phyloP scores from a whole-genome alignment of 1,140 invertebrate genomes.

The Gryon sp. region DNA sequence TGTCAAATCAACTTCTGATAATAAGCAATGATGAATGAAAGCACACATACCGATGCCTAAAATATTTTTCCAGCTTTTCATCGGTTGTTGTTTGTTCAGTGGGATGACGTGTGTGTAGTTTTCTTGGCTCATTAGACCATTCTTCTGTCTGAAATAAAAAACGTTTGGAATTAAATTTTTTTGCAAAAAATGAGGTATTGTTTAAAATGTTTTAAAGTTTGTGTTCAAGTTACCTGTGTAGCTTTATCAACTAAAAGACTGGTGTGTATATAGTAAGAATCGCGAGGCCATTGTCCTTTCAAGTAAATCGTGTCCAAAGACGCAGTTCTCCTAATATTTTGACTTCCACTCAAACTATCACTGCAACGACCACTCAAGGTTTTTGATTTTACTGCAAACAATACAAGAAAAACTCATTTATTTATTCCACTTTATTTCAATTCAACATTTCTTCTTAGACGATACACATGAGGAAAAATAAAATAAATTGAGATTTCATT shows the following conservation, averaged over 20 bases:
- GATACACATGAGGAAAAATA: too few relatives aligned
- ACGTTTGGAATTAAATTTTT: background rate
- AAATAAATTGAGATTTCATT: too few relatives aligned
- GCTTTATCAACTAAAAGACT: conserved; percentile 87
- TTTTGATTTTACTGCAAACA: conserved; percentile 82
- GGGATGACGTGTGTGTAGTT: conserved; percentile 74
- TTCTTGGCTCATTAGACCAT: conserved; percentile 81
- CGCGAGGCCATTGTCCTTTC: conserved; percentile 87
- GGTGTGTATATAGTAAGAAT: conserved; percentile 84
- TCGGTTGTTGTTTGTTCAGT: conserved; percentile 76
- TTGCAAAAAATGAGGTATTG: background rate
- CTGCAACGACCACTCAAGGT: conserved; percentile 79
- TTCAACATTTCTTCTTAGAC: too few relatives aligned
- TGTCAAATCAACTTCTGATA: conserved; percentile 19
- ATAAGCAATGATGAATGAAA: conserved; percentile 17
- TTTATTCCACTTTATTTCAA: background rate
- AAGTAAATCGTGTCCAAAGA: conserved; percentile 88
- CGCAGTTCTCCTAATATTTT: conserved; percentile 86
- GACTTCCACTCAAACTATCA: conserved; percentile 76
- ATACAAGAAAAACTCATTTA: conserved; percentile 1
- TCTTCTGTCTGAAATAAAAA: conserved; percentile 84
- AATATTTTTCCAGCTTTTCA: conserved; percentile 81
- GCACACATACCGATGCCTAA: conserved; percentile 76
- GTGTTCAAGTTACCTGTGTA: conserved; percentile 86
- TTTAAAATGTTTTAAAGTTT: background rate